Conservation (phyloP, 30 jellyfish, hydroid and myxozoan genomes). For the Mastigias papua region DNA sequence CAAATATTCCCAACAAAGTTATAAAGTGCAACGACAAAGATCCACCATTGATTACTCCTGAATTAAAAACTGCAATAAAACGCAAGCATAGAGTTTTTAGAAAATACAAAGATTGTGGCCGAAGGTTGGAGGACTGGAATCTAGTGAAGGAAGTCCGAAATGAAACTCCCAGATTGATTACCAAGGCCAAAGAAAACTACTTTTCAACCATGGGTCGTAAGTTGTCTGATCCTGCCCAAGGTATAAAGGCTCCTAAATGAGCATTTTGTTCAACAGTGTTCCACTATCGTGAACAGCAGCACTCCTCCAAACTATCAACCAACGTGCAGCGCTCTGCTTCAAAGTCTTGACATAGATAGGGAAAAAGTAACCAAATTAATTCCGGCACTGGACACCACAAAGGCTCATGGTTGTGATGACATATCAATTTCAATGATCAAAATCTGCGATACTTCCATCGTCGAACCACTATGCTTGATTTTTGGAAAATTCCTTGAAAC, state of each 20-base stretch:
- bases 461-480: slow-evolving; percentile 55
- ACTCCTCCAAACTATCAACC: slow-evolving; percentile 40
- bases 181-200: slow-evolving; percentile 43
- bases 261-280: slow-evolving; percentile 60
- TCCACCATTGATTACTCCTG: slow-evolving; percentile 43
- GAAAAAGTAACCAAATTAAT: slow-evolving; percentile 37
- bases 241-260: slow-evolving; percentile 46
- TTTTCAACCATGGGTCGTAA: slow-evolving; percentile 36
- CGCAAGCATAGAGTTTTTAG: slow-evolving; percentile 36
- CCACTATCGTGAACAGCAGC: slow-evolving; percentile 60
- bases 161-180: slow-evolving; percentile 19
- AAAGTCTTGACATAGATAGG: slow-evolving; percentile 34
- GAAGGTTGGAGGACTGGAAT: slow-evolving; percentile 60
- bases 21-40: slow-evolving; percentile 27
- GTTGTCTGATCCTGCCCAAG: slow-evolving; percentile 53
- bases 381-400: slow-evolving; percentile 48
- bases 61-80: slow-evolving; percentile 40
- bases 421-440: slow-evolving; percentile 52
- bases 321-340: slow-evolving; percentile 35
- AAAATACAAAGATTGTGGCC: slow-evolving; percentile 18
- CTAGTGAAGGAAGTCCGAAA: slow-evolving; percentile 27
- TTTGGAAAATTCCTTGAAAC: slow-evolving; percentile 59
- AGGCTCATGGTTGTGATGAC: slow-evolving; percentile 77
- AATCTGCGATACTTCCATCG: slow-evolving; percentile 39
- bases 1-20: slow-evolving; percentile 31